A percentile compares a stretch with the other conserved stretches of the same genome.
These are phyloP conservation scores for Anoncus sp. DNA, from an alignment of 2,888 invertebrate species.

Conservation along the genomic window DNA sequence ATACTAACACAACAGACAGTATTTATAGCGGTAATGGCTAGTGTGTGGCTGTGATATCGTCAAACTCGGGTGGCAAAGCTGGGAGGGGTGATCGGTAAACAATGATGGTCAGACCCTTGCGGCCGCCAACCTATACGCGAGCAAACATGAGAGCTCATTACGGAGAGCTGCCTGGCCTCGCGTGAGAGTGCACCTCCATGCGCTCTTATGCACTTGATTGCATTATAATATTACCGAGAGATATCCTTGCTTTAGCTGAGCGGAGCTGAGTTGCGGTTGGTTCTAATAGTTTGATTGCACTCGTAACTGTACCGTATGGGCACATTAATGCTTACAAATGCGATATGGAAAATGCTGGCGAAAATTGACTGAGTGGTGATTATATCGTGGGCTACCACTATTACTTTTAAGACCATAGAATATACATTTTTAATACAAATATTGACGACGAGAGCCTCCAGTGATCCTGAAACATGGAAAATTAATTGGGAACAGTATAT, in stretches of 20 bases:
- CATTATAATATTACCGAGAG: conserved; percentile 77
- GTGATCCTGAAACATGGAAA: no score
- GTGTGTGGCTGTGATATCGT: conserved; percentile 34
- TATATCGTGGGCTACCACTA: neutral
- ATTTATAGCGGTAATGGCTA: conserved; percentile 21
- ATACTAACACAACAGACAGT: conserved; percentile 5
- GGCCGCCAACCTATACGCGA: conserved; percentile 72
- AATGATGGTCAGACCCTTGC: conserved; percentile 78
- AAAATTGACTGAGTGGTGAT: conserved; percentile 18
- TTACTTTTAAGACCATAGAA: neutral
- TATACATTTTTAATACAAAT: no score
- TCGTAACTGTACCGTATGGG: conserved; percentile 1
- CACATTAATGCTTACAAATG: conserved; percentile 15
- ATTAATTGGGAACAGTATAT: no score
- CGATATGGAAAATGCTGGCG: neutral
- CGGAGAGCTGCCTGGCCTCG: conserved; percentile 69
- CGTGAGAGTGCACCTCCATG: conserved; percentile 74
- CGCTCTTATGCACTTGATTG: conserved; percentile 77
- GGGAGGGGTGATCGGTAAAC: conserved; percentile 72
- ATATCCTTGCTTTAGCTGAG: conserved; percentile 62
- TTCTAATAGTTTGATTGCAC: conserved; percentile 46
- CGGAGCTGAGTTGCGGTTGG: conserved; percentile 39
- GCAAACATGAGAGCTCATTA: conserved; percentile 81
- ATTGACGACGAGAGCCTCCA: no score
- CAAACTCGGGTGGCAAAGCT: conserved; percentile 49